These are phyloP conservation scores for Scaptodrosophila lebanonensis DNA, from an alignment of 1,140 invertebrate genomes.

Conservation along the genomic window DNA sequence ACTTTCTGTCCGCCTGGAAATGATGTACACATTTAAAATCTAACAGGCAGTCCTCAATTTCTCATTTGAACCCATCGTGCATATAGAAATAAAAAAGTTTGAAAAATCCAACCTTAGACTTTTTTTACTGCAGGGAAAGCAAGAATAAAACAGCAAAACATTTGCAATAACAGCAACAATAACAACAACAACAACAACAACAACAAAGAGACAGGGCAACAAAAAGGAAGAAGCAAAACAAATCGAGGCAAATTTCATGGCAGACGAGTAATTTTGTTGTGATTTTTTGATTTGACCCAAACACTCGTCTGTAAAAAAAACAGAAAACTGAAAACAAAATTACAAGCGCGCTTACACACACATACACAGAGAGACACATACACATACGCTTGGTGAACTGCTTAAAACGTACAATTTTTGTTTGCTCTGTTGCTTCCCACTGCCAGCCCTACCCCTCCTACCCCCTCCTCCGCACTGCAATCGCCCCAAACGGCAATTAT, in stretches of 20 bases:
- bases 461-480: slow-evolving; percentile 9
- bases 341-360: slow-evolving; percentile 4
- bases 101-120: slow-evolving; percentile 49
- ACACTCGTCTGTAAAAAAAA: slow-evolving; percentile 40
- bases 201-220: slow-evolving; percentile 6
- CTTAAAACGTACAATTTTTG: slow-evolving; percentile 56
- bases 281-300: slow-evolving; percentile 73
- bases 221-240: slow-evolving; percentile 35
- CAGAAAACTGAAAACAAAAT: slow-evolving; percentile 10
- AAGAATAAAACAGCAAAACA: slow-evolving; percentile 60
- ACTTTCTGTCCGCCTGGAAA: no score
- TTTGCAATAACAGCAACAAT: slow-evolving; percentile 43
- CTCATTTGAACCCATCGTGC: no score
- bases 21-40: no score
- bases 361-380: slow-evolving; percentile 4
- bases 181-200: slow-evolving; percentile 4
- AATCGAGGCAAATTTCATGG: slow-evolving; percentile 70
- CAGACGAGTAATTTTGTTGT: slow-evolving; percentile 72
- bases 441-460: slow-evolving; percentile 7
- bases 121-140: slow-evolving; percentile 15
- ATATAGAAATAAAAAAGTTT: no score
- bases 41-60: no score
- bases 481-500: slow-evolving; percentile 69
- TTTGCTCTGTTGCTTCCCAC: slow-evolving; percentile 24
- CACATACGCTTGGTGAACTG: slow-evolving; percentile 3